These are phyloP conservation scores for Euura lappo DNA, from an alignment of 1,140 invertebrate species.

Conservation along the genomic window DNA sequence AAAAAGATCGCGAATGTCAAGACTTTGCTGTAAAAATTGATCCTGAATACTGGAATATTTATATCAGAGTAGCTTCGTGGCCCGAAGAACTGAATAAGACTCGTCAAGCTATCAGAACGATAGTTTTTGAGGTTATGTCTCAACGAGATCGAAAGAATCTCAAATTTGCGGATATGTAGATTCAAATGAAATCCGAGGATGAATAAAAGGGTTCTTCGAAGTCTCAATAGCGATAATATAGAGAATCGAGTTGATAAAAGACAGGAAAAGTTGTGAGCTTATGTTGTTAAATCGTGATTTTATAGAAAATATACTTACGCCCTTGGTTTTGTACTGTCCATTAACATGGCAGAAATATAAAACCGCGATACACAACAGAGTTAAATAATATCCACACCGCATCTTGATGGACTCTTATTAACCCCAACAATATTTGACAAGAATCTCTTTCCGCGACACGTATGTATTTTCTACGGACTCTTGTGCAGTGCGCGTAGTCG, in stretches of 20 bases:
- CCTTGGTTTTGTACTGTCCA: slow-evolving; percentile 51
- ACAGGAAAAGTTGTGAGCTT: slow-evolving; percentile 4
- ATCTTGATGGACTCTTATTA: slow-evolving; percentile 26
- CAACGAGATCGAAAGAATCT: slow-evolving; percentile 5
- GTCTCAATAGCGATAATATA: too few relatives aligned
- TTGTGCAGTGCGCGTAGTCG: background rate
- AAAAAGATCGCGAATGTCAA: background rate
- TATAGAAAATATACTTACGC: slow-evolving; percentile 37
- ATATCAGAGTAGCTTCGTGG: background rate
- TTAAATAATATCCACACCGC: slow-evolving; percentile 37
- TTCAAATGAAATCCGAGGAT: too few relatives aligned
- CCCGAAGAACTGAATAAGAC: background rate
- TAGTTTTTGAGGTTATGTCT: slow-evolving; percentile 14
- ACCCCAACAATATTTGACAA: background rate
- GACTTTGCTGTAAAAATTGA: background rate
- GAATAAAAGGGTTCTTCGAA: slow-evolving; percentile 10
- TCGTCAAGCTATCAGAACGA: background rate
- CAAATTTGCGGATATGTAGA: background rate
- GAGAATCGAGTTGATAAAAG: too few relatives aligned
- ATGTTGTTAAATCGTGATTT: background rate
- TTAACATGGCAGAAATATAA: slow-evolving; percentile 37
- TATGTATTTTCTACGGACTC: background rate
- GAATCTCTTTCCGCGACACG: background rate
- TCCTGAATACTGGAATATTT: slow-evolving; percentile 1
- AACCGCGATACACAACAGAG: slow-evolving; percentile 37